These are phyloP conservation scores for Gavia stellata DNA, from an alignment of 2,113 vertebrate species.

Conservation along the genomic window DNA sequence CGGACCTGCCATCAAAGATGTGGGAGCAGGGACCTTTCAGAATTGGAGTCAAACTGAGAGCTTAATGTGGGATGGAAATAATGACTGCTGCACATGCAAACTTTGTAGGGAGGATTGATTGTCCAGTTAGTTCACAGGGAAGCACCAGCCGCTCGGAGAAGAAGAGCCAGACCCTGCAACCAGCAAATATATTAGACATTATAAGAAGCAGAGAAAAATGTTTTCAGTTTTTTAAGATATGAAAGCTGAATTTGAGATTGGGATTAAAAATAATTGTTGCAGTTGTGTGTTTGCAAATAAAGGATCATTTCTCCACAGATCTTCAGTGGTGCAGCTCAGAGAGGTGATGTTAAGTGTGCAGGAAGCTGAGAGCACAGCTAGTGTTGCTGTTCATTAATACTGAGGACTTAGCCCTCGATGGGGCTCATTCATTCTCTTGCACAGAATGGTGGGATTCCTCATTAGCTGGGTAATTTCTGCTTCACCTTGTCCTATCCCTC, in stretches of 20 bases:
- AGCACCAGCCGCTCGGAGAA: not conserved
- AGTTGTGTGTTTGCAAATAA: not conserved
- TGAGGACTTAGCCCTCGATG: not conserved
- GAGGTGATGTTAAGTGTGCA: not conserved
- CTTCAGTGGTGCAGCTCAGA: not conserved
- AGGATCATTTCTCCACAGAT: not conserved
- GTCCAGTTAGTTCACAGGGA: not conserved
- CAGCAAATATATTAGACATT: not conserved
- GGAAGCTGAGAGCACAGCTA: not conserved
- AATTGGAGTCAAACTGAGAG: not conserved
- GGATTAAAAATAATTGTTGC: not conserved
- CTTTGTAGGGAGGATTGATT: not conserved
- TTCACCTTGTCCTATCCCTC: not conserved
- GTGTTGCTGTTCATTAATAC: not conserved
- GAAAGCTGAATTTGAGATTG: not conserved
- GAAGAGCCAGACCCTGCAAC: not conserved
- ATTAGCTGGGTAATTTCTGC: not conserved
- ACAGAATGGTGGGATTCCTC: not conserved
- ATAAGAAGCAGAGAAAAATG: not conserved
- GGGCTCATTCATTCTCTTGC: not conserved
- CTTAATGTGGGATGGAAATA: not conserved
- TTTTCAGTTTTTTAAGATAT: not conserved
- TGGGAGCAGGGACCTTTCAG: not conserved
- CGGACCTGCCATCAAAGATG: not conserved
- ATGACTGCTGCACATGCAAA: not conserved